Percentiles rank a stretch among this genome's conserved stretches.
These are phyloP conservation scores for Coreoperca whiteheadi DNA, from an alignment of 2,113 vertebrate genomes.

Conservation along the genomic window DNA sequence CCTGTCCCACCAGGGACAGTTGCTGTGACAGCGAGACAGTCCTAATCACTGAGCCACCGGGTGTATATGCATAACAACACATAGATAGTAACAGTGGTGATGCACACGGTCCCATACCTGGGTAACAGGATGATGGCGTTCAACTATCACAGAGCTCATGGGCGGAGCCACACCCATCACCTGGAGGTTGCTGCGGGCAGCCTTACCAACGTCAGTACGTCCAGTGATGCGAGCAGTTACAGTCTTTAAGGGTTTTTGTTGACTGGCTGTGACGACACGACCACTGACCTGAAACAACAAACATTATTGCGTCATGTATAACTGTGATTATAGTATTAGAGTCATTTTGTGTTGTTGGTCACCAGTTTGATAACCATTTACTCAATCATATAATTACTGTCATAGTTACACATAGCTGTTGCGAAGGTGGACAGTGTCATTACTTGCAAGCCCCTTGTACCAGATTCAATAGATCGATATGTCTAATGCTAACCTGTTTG, in stretches of 20 bases:
- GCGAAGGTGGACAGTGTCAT: not conserved
- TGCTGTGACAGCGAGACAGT: no score
- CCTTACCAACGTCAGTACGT: conserved; percentile 84
- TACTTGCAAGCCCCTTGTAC: not conserved
- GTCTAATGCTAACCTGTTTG: conserved; percentile 82
- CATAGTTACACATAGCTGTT: not conserved
- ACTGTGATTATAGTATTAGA: not conserved
- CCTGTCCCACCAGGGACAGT: no score
- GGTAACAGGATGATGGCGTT: conserved; percentile 94
- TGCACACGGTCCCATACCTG: conserved; percentile 83
- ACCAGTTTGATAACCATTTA: not conserved
- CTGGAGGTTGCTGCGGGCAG: conserved; percentile 82
- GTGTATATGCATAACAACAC: not conserved
- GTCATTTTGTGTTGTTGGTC: not conserved
- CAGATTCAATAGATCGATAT: not conserved
- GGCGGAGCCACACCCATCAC: conserved; percentile 92
- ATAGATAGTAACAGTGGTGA: not conserved
- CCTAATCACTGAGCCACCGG: no score
- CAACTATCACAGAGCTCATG: conserved; percentile 92
- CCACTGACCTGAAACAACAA: conserved; percentile 79
- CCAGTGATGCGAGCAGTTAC: conserved; percentile 92
- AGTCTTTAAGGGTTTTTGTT: conserved; percentile 92
- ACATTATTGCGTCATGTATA: not conserved
- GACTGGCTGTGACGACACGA: conserved; percentile 88
- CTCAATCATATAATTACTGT: not conserved